These are phyloP conservation scores for Pollenia angustigena DNA, from an alignment of 2,888 invertebrate species.

Conservation along the genomic window DNA sequence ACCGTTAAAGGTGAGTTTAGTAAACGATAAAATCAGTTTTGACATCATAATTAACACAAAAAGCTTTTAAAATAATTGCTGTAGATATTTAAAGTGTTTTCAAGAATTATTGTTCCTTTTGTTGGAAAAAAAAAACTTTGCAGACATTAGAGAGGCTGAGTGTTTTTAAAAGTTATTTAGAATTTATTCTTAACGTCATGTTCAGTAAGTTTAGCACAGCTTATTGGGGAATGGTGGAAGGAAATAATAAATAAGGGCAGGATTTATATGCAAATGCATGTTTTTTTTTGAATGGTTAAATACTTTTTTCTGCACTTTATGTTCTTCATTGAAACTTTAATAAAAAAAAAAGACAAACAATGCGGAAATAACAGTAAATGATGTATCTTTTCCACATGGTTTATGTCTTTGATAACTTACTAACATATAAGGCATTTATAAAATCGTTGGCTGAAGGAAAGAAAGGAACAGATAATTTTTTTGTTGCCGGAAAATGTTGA, in stretches of 20 bases:
- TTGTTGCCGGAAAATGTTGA: too few species aligned
- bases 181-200: conserved; percentile 8
- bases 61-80: conserved; percentile 48
- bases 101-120: neutral
- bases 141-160: neutral
- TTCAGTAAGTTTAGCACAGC: neutral
- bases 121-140: neutral
- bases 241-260: neutral
- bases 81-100: neutral
- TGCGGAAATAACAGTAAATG: too few species aligned
- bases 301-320: too few species aligned
- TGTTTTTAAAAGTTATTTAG: neutral
- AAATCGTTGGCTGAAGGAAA: too few species aligned
- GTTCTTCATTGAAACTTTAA: too few species aligned
- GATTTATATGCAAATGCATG: too few species aligned
- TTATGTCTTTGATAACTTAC: too few species aligned
- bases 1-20: conserved; percentile 85
- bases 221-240: neutral
- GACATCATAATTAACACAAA: neutral
- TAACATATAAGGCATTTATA: too few species aligned
- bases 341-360: too few species aligned
- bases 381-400: too few species aligned
- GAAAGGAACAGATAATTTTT: too few species aligned
- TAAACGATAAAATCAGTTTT: neutral
- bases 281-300: too few species aligned